These are phyloP conservation scores for Drosophila lacertosa DNA, from an alignment of 1,140 invertebrate species.

Conservation along the genomic window DNA sequence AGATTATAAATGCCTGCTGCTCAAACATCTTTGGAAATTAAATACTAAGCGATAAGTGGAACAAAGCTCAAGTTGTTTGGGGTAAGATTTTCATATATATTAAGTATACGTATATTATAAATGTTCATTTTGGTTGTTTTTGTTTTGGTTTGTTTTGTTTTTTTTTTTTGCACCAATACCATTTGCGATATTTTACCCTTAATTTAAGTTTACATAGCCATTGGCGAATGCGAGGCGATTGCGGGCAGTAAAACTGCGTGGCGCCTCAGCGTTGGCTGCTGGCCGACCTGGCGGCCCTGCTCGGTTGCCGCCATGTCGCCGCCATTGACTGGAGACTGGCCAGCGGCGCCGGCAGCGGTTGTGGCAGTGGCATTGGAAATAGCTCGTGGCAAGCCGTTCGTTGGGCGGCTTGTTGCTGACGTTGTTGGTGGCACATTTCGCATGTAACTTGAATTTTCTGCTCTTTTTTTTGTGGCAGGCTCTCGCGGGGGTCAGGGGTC, in stretches of 20 bases:
- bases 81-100: no score
- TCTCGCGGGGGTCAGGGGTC: conserved; percentile 26
- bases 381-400: conserved; percentile 13
- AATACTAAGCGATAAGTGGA: not conserved
- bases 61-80: conserved; percentile 9
- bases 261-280: conserved; percentile 58
- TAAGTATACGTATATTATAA: not conserved
- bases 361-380: conserved; percentile 23
- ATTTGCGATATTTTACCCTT: conserved; percentile 84
- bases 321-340: conserved; percentile 34
- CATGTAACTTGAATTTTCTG: conserved; percentile 16
- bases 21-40: not conserved
- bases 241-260: conserved; percentile 49
- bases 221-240: conserved; percentile 57
- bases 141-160: no score
- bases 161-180: conserved; percentile 83
- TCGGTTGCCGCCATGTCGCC: conserved; percentile 50
- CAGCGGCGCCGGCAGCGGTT: conserved; percentile 13
- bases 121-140: conserved; percentile 21
- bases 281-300: conserved; percentile 36
- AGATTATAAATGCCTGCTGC: conserved; percentile 11
- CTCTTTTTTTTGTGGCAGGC: not conserved
- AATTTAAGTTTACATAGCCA: conserved; percentile 81
- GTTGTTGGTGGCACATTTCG: conserved; percentile 58
- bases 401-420: conserved; percentile 27